phyloP scores from a whole-genome alignment of 2,113 vertebrate genomes.

The Rattus norvegicus region DNA sequence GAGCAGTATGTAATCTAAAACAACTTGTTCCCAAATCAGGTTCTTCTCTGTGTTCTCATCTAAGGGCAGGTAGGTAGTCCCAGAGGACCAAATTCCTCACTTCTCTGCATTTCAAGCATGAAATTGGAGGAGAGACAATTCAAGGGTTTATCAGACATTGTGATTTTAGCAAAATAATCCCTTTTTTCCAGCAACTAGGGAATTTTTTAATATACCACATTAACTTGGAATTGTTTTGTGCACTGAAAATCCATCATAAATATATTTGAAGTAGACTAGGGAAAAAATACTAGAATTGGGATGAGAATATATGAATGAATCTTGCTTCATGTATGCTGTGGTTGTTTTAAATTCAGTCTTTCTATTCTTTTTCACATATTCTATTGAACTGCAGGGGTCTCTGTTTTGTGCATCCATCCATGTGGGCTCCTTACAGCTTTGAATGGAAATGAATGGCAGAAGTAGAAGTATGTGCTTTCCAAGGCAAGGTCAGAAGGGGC shows the following conservation, averaged over 20 bases:
- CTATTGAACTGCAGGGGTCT: neutral
- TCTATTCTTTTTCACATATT: neutral
- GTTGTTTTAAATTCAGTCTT: neutral
- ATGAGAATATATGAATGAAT: neutral
- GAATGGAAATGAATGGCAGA: neutral
- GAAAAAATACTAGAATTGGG: neutral
- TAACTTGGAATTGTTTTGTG: neutral
- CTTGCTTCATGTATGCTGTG: neutral
- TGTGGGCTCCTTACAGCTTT: neutral
- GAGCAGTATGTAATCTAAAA: neutral
- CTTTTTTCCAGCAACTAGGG: neutral
- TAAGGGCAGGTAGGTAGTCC: neutral
- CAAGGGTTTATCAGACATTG: conserved; percentile 34
- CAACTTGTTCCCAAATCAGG: neutral
- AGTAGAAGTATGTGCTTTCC: neutral
- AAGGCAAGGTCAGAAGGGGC: neutral
- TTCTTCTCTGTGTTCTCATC: neutral
- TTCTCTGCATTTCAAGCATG: conserved; percentile 49
- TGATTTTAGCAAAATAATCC: conserved; percentile 29
- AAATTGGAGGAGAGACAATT: conserved; percentile 44
- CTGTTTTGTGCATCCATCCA: neutral
- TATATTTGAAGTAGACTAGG: neutral
- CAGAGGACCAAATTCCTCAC: neutral
- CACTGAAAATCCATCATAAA: conserved; percentile 46
- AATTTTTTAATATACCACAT: neutral